Conservation (phyloP, 2,888 invertebrate species). For the Galerucella calmariensis region DNA sequence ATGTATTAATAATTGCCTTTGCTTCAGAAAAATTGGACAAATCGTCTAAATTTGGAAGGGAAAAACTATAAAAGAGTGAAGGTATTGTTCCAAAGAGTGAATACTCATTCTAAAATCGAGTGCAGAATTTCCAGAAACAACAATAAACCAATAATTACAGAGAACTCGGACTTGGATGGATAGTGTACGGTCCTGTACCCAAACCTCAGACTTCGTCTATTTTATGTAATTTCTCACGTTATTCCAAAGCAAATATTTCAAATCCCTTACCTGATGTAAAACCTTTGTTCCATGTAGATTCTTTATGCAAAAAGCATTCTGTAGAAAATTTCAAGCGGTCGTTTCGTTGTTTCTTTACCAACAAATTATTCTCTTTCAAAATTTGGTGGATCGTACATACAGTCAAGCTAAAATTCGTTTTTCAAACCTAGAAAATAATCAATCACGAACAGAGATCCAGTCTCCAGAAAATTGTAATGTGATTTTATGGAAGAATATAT, state of each 20-base stretch:
- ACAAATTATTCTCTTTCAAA: conserved; percentile 28
- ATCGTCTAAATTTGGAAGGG: too few species aligned
- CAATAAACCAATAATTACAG: too few species aligned
- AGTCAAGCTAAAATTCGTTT: conserved; percentile 30
- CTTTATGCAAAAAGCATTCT: conserved; percentile 28
- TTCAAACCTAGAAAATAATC: conserved; percentile 27
- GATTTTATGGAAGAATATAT: conserved; percentile 34
- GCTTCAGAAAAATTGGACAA: too few species aligned
- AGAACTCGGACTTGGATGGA: too few species aligned
- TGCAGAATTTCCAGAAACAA: too few species aligned
- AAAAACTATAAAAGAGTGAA: too few species aligned
- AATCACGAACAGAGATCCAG: conserved; percentile 24
- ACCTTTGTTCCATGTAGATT: conserved; percentile 22
- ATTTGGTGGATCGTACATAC: conserved; percentile 30
- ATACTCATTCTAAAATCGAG: too few species aligned
- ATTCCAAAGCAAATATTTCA: not conserved
- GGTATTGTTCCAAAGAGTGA: too few species aligned
- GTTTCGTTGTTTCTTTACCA: conserved; percentile 38
- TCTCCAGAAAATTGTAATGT: conserved; percentile 29
- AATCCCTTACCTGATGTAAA: conserved; percentile 5
- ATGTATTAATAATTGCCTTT: too few species aligned
- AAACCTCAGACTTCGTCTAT: too few species aligned
- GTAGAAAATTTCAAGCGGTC: conserved; percentile 27
- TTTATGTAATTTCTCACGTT: too few species aligned
- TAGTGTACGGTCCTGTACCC: too few species aligned